Evolutionary conservation across 2,888 invertebrate species (phyloP).

Genomic region (Steinernema scapterisci): DNA sequence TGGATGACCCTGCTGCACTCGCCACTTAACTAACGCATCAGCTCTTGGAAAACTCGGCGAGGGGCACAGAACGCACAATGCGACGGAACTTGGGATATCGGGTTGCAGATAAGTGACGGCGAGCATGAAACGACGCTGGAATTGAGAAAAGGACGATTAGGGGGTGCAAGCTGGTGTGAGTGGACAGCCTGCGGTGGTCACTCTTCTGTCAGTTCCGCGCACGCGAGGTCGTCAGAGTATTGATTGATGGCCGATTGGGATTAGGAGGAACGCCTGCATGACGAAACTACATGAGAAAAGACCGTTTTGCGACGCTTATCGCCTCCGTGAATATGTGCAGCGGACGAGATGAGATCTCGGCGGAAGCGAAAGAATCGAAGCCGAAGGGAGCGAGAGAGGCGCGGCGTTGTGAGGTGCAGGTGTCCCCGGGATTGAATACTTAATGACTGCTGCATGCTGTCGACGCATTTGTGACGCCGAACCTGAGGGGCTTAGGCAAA

Average conservation of each 20-base stretch:
- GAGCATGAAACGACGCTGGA: too few relatives aligned
- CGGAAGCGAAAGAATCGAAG: too few relatives aligned
- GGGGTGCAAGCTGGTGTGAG: neutral
- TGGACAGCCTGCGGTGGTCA: neutral
- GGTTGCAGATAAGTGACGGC: too few relatives aligned
- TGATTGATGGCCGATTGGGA: constrained; percentile 15
- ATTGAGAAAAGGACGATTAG: neutral
- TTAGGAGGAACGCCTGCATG: too few relatives aligned
- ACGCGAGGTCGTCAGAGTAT: neutral
- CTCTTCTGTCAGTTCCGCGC: neutral
- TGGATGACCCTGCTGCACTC: too few relatives aligned
- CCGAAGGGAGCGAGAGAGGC: neutral
- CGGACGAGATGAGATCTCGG: neutral
- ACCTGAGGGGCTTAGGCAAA: too few relatives aligned
- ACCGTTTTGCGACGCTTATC: neutral
- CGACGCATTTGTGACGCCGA: neutral
- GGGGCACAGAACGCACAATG: too few relatives aligned
- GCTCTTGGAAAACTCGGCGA: too few relatives aligned
- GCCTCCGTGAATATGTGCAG: neutral
- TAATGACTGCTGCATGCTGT: neutral
- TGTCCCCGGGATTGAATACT: neutral
- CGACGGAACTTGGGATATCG: too few relatives aligned
- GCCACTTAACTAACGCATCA: too few relatives aligned
- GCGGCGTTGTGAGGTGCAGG: neutral
- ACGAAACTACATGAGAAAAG: neutral